A percentile compares a stretch with the other conserved stretches of the same genome.
These are phyloP conservation scores for Diorhabda elongata DNA, from an alignment of 1,140 invertebrate genomes.

Conservation along the genomic window DNA sequence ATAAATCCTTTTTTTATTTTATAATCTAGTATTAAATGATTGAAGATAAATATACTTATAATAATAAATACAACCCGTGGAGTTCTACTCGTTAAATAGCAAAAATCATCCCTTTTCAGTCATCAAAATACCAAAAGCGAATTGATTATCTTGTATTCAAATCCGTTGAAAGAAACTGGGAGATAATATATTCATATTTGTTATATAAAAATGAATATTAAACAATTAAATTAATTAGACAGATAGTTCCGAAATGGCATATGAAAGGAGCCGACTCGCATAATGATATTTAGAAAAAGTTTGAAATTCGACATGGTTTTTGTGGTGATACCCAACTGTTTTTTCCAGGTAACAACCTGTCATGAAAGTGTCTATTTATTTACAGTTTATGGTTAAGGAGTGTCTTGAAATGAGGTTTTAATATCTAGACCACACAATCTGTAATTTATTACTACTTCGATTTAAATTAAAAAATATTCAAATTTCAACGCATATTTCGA, in stretches of 20 bases:
- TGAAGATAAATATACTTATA: no score
- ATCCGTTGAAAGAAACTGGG: background rate
- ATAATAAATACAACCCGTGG: no score
- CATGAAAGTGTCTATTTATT: constrained; percentile 1
- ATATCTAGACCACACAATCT: constrained; percentile 1
- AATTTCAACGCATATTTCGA: no score
- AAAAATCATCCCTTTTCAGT: no score
- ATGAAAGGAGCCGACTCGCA: background rate
- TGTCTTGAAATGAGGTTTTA: constrained; percentile 1
- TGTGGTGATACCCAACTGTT: background rate
- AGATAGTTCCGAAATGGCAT: background rate
- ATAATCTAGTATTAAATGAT: no score
- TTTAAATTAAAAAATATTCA: background rate
- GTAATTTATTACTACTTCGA: background rate
- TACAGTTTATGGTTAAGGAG: background rate
- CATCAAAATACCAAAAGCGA: no score
- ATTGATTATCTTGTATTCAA: background rate
- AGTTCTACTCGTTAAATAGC: no score
- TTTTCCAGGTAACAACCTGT: background rate
- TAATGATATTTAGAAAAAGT: background rate
- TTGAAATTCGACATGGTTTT: background rate
- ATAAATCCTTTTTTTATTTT: no score
- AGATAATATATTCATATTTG: background rate
- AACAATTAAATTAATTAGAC: constrained; percentile 1
- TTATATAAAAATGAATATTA: background rate